These are phyloP conservation scores for Scaptomyza tumidula DNA, from an alignment of 2,888 invertebrate genomes.

Conservation along the genomic window DNA sequence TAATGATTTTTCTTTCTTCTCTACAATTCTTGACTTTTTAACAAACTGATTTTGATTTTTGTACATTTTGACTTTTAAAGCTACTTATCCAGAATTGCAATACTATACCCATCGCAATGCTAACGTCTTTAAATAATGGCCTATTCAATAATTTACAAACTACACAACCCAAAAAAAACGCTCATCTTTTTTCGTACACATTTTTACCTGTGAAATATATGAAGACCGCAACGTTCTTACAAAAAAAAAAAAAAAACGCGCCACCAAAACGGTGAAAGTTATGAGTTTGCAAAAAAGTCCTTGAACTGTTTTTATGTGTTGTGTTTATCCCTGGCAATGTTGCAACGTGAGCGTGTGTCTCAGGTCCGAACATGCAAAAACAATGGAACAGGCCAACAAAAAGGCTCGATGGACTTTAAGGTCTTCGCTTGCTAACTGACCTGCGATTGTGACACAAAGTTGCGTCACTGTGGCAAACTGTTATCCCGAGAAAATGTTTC, in stretches of 20 bases:
- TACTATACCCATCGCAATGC: constrained; percentile 7
- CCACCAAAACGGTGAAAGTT: constrained; percentile 59
- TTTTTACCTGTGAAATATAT: constrained; percentile 49
- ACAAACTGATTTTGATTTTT: neutral
- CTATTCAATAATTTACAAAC: constrained; percentile 20
- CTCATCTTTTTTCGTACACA: constrained; percentile 26
- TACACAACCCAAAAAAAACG: constrained; percentile 4
- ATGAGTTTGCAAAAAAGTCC: constrained; percentile 54
- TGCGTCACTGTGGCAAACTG: constrained; percentile 62
- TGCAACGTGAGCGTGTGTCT: constrained; percentile 67
- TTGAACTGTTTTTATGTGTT: constrained; percentile 74
- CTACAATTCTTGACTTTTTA: constrained; percentile 1
- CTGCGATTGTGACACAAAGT: constrained; percentile 62
- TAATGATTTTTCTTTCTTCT: neutral
- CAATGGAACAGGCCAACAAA: constrained; percentile 40
- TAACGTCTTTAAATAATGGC: constrained; percentile 24
- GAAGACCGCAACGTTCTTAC: constrained; percentile 58
- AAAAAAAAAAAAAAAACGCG: constrained; percentile 45
- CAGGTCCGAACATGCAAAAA: constrained; percentile 38
- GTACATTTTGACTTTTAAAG: constrained; percentile 14
- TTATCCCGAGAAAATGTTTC: constrained; percentile 56
- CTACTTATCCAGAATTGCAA: constrained; percentile 22
- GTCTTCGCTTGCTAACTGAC: constrained; percentile 28
- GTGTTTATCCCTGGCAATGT: constrained; percentile 51
- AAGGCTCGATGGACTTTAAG: neutral